Evolutionary conservation across 23 tunicate species (phyloP), one percentile per base, ranked within the genome.

Genomic region (Diplosoma virens): DNA sequence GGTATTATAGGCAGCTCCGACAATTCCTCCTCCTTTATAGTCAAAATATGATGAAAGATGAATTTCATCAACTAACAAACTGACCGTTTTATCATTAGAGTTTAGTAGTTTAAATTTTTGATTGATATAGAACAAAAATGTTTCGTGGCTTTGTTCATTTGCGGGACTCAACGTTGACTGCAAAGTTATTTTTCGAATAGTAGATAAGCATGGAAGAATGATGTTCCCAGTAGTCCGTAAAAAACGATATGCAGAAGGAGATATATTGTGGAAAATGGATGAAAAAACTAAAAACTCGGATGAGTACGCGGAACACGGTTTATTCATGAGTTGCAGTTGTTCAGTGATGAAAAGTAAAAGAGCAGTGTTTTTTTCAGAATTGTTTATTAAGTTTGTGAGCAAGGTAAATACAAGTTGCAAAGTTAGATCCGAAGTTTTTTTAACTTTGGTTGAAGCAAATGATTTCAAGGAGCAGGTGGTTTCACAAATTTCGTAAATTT

Each of bases 1-100:
- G 21, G 21, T 20, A 55, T 55, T 25, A 55, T 55, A 25, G 21
- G 63, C 63, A 20, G 63, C 63, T 4, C 63, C 63, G 20, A 20
- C 63, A 4, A 55, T 55, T 11, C 24, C 24, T 55, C 63, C 63
- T 14, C 63, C 63, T 55, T 55, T 55, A 25, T 55, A 55, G 24
- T 55, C 21, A 55, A 20, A 55, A 55, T 14, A 55, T 6, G 63
- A 16, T 20, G 63, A 55, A 11, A 55, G 63, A 20, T 55, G 24
- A 55, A 55, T 55, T 55, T 55, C 63, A 55, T 55, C 63, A 55
- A 55, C 20, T 20, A 55, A 55, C 63, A 55, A 55, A 55, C 24
- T 55, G 63, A 55, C 63, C 5, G 63, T 55, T 20, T 55, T 55
- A 25, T 20, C 63, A 20, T 20, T 11, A 55, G 63, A 55, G 25